Evolutionary conservation across 2,888 invertebrate genomes (phyloP).

Genomic region (Drosophila histrio): DNA sequence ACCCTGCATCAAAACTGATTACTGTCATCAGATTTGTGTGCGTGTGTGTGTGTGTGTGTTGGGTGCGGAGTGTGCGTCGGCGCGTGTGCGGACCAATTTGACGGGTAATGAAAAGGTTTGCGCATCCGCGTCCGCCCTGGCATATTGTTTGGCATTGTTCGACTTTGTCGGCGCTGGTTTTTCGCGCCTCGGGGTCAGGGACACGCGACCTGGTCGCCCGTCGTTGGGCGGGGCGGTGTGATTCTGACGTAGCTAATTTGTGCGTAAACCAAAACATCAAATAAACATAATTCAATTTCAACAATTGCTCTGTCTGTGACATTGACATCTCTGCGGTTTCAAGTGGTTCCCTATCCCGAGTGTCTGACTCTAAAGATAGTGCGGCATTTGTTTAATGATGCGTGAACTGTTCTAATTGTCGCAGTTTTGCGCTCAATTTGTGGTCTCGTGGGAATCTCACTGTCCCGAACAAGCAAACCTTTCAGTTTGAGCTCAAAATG

Average conservation of each 20-base stretch:
- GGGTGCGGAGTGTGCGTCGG: slow-evolving; percentile 62
- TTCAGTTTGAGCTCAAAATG: slow-evolving; percentile 7
- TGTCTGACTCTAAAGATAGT: slow-evolving; percentile 18
- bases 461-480: not conserved
- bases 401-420: slow-evolving; percentile 61
- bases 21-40: slow-evolving; percentile 79
- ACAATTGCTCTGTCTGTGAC: slow-evolving; percentile 75
- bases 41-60: not conserved
- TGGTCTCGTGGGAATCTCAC: slow-evolving; percentile 61
- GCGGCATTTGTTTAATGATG: slow-evolving; percentile 61
- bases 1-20: slow-evolving; percentile 81
- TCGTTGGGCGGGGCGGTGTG: slow-evolving; percentile 44
- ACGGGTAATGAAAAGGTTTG: slow-evolving; percentile 82
- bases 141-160: slow-evolving; percentile 77
- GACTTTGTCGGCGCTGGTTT: slow-evolving; percentile 73
- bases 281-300: slow-evolving; percentile 84
- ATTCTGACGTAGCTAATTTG: slow-evolving; percentile 83
- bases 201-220: slow-evolving; percentile 70
- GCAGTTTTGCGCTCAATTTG: slow-evolving; percentile 15
- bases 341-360: slow-evolving; percentile 44
- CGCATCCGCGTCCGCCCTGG: slow-evolving; percentile 70
- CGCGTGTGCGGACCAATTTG: slow-evolving; percentile 67
- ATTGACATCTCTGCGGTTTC: slow-evolving; percentile 58
- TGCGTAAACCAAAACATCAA: slow-evolving; percentile 79
- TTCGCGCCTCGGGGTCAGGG: slow-evolving; percentile 83